phyloP scores from a whole-genome alignment of 2,797 vertebrate species.

The Macropus fuliginosus region DNA sequence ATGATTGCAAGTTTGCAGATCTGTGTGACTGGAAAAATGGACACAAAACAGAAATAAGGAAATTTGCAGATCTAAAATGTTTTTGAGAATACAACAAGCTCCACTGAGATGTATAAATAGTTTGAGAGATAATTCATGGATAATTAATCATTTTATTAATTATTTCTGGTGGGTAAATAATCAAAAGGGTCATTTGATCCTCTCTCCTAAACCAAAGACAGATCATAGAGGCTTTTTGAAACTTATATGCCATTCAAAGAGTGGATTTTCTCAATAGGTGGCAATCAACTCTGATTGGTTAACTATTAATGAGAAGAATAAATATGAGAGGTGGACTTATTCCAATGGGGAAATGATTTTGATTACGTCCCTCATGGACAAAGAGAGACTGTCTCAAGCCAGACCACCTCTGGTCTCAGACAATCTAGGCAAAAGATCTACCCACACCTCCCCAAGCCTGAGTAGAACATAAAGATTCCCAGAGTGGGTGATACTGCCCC shows the following conservation, averaged over 20 bases:
- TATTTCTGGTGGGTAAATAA: neutral
- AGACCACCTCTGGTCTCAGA: neutral
- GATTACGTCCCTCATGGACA: neutral
- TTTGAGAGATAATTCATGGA: too few relatives aligned
- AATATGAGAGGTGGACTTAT: neutral
- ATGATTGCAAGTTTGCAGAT: neutral
- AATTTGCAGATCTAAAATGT: neutral
- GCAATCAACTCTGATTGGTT: too few relatives aligned
- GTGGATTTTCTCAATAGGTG: too few relatives aligned
- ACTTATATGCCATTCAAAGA: neutral
- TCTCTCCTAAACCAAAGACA: neutral
- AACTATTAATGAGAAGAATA: neutral
- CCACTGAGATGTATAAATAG: too few relatives aligned
- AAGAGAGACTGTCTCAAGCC: neutral
- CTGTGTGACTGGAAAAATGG: neutral
- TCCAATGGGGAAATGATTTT: neutral
- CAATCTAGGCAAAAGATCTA: neutral
- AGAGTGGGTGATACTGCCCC: too few relatives aligned
- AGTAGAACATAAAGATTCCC: too few relatives aligned
- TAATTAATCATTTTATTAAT: too few relatives aligned
- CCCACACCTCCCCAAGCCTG: too few relatives aligned
- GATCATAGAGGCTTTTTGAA: neutral
- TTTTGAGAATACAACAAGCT: neutral
- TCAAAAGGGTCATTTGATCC: neutral
- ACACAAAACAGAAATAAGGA: neutral